Evolutionary conservation across 1,140 invertebrate species (phyloP).

Genomic region (Drosophila chauvacae): DNA sequence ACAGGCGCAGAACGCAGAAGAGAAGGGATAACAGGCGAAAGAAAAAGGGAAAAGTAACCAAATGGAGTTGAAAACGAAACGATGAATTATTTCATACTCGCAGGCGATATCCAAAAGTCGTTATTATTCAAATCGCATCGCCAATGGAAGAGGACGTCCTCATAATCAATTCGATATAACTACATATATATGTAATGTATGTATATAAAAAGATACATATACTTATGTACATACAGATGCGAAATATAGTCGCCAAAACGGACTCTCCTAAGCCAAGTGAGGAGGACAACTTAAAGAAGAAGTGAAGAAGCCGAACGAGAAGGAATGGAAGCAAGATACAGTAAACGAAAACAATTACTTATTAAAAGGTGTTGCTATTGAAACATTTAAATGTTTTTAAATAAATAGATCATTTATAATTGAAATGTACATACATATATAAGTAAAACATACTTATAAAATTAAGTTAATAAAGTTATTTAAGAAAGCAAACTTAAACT

Average conservation of each 20-base stretch:
- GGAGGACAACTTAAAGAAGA: not conserved
- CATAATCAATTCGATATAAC: conserved; percentile 20
- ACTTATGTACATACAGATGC: not conserved
- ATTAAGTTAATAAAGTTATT: not conserved
- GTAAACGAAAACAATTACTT: not conserved
- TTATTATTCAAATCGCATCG: conserved; percentile 72
- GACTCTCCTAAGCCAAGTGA: conserved; percentile 10
- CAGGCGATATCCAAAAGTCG: conserved; percentile 37
- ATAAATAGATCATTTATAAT: not conserved
- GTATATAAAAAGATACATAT: not conserved
- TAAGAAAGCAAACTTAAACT: not conserved
- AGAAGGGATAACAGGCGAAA: not conserved
- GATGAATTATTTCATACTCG: conserved; percentile 52
- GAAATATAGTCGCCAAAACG: conserved; percentile 14
- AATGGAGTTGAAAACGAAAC: conserved; percentile 45
- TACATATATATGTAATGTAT: not conserved
- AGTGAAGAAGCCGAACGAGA: not conserved
- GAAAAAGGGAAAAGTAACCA: conserved; percentile 44
- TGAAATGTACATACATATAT: not conserved
- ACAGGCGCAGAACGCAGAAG: conserved; percentile 37
- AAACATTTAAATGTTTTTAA: no score
- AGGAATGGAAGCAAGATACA: conserved; percentile 7
- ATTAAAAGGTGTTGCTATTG: no score
- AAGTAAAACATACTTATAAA: not conserved
- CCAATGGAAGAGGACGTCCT: conserved; percentile 14